Conservation (phyloP, 2,797 vertebrate species). For the Coracias cyanogaster region DNA sequence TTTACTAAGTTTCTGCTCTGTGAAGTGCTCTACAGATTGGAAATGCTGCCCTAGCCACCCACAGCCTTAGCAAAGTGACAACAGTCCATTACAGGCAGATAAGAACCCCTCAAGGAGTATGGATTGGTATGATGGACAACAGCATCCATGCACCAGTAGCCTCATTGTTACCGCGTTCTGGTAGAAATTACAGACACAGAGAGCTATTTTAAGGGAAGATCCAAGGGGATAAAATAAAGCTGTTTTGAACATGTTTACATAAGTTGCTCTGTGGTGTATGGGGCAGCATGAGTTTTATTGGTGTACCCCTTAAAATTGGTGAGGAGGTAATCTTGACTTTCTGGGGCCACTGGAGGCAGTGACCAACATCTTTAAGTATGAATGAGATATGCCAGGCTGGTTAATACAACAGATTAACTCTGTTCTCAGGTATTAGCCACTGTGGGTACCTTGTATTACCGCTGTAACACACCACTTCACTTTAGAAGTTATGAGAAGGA, state of each 20-base stretch:
- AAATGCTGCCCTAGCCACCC: background rate
- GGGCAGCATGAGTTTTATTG: background rate
- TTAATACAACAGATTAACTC: background rate
- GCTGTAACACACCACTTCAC: background rate
- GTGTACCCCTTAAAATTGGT: background rate
- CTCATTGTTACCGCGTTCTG: fast-evolving
- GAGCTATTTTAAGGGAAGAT: background rate
- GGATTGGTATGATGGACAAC: fast-evolving
- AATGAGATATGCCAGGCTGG: background rate
- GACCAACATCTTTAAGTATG: background rate
- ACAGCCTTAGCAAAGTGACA: background rate
- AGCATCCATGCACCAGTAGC: fast-evolving
- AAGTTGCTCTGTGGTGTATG: background rate
- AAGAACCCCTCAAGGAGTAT: background rate
- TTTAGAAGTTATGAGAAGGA: background rate
- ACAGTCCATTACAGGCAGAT: background rate
- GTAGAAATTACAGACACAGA: background rate
- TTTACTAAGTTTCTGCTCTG: background rate
- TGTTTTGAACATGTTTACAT: background rate
- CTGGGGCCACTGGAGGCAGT: fast-evolving
- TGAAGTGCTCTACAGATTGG: background rate
- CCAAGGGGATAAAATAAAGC: background rate
- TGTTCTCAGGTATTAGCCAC: background rate
- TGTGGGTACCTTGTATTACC: background rate
- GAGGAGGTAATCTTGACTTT: background rate